Evolutionary conservation across 2,113 vertebrate genomes (phyloP).

Genomic region (Mixornis gularis): DNA sequence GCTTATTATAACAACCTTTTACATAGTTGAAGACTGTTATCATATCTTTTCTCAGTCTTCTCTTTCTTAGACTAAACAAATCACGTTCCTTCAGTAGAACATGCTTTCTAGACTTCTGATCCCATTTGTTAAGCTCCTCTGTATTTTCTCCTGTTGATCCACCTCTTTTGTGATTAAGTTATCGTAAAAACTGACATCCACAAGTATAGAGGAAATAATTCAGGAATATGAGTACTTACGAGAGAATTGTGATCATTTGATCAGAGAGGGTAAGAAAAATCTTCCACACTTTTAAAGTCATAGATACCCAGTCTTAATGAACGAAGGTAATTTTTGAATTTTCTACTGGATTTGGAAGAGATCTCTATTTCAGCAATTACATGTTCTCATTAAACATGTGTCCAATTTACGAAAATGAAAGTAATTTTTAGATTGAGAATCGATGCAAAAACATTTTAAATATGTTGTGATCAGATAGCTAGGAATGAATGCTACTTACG

Average conservation of each 20-base stretch:
- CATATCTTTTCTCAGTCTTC: slow-evolving; percentile 20
- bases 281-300: neutral
- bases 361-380: neutral
- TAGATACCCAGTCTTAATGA: neutral
- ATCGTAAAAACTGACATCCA: neutral
- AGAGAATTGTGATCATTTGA: neutral
- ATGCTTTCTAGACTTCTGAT: neutral
- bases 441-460: neutral
- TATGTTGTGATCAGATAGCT: neutral
- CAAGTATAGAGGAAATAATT: neutral
- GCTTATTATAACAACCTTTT: slow-evolving; percentile 3
- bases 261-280: neutral
- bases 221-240: neutral
- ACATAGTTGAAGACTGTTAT: slow-evolving; percentile 32
- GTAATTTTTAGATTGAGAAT: neutral
- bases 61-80: slow-evolving; percentile 54
- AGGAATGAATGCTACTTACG: neutral
- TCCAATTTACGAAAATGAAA: neutral
- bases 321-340: neutral
- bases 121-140: neutral
- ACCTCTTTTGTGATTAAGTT: neutral
- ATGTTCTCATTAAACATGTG: neutral
- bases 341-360: neutral
- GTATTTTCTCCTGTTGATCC: neutral
- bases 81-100: neutral